Base-by-base conservation (phyloP, 2,113 vertebrate genomes). In the Corvus hawaiiensis region DNA sequence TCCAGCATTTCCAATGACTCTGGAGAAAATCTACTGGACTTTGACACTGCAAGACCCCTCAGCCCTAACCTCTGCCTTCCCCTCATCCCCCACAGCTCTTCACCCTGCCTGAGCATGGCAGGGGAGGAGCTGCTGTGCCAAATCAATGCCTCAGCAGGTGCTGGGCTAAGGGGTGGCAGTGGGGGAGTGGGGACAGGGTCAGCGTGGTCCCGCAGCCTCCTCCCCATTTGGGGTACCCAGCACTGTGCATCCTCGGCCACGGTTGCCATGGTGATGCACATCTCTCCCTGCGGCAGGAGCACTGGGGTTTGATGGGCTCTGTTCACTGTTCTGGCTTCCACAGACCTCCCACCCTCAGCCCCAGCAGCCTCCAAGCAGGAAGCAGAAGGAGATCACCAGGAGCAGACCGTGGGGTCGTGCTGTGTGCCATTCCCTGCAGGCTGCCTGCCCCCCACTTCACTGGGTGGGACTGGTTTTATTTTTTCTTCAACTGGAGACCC, bases 211-310 rank as follows among this genome's bases (percentile, higher is more conserved):
- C 66, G 28, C 24, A 2, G 2, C 17, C 63, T 54, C 43, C 56
- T 63, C 49, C 49, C 44, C 7, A 0, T 43, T 49, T 46, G 61
- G 87, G 96, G 56, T 64, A 15, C 44, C 49, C 6, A 2, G 77
- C 77, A 66, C 83, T 59, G 52, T 30, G 32, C 93, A 66, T 90
- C 90, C 76, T 55, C 33, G 67, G 82, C 56, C 94, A 24, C 2
- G 16, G 96, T 98, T 98, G 95, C 97, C 95, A 97, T 97, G 95
- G 96, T 9, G 35, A 98, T 43, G 55, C 12, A n/a, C 69, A 93
- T 91, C 52, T 67, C 84, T 92, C 17, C 21, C 93, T 91, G 95
- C 56, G 10, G 91, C 94, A 81, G 90, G 85, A 92, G 80, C 14
- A 3, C 77, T 81, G 49, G 78, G 94, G n/a, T 61, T 92, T 95